These are phyloP conservation scores for Agonum fuliginosum DNA, from an alignment of 2,888 invertebrate species.

Conservation along the genomic window DNA sequence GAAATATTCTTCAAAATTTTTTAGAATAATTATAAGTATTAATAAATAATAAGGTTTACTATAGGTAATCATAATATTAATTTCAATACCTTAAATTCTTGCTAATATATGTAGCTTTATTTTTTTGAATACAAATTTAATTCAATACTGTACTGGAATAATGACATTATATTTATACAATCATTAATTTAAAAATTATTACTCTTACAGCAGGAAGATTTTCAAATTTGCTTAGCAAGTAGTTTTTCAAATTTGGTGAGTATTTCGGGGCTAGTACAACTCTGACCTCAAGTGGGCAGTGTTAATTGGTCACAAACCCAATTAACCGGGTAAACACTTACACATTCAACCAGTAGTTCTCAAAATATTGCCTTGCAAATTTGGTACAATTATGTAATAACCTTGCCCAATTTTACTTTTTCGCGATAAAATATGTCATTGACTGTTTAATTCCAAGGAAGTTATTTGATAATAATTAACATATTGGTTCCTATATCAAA, in stretches of 20 bases:
- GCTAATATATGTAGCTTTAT: no score
- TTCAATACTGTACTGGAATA: no score
- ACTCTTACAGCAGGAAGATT: no score
- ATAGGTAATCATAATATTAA: no score
- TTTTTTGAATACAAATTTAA: no score
- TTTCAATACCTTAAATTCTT: no score
- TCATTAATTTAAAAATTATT: constrained; percentile 3
- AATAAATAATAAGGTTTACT: no score
- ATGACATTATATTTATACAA: no score
- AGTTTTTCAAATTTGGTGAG: not conserved
- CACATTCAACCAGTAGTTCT: not conserved
- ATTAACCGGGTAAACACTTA: constrained; percentile 21
- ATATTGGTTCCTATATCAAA: not conserved
- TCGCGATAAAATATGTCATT: not conserved
- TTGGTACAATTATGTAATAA: not conserved
- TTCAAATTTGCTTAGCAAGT: no score
- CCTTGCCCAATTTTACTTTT: not conserved
- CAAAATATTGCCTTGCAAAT: not conserved
- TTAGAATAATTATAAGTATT: no score
- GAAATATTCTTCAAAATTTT: no score
- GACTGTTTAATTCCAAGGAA: not conserved
- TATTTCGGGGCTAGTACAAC: constrained; percentile 4
- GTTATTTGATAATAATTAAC: not conserved
- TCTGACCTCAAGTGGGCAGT: constrained; percentile 18
- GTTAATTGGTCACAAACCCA: constrained; percentile 9